Base-by-base conservation (phyloP, 2,888 invertebrate species). In the Pristionchus exspectatus region DNA sequence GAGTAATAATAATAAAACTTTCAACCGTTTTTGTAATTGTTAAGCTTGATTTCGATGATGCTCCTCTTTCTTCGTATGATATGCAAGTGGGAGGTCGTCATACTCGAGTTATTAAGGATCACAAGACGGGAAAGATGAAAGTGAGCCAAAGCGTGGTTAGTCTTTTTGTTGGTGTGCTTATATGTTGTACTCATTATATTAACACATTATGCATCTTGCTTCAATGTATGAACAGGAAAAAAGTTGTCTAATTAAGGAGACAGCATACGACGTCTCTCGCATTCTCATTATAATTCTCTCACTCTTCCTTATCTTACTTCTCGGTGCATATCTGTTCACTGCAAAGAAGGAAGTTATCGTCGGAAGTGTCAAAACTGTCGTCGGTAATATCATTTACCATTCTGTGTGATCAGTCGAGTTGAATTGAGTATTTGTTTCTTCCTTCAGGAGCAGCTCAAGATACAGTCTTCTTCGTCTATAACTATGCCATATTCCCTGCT, bases 401-500 rank as follows among this genome's bases (percentile, higher is more conserved):
- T 84, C 33, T 84, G 24, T 83, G 44, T 21, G 21, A 54, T 38
- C 38, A 50, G 44, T 50, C 27, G 50, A 18, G 27, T 18, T 9
- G 33, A 24, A 18, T 44, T 50, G 12, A 50, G 44, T 50, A 50
- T 3, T 7, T 38, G 5, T 38, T 50, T 50, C 44, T 24, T 27
- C 12, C 30, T 74, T 14, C 85, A 92, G 92, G 90, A 1, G 89
- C 92, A 16, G 86, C 89, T 12, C 54, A 87, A 14, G 93, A 93
- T 84, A 90, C 92, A 16, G 33, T 91, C 63, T 90, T 88, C 56
- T 93, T 93, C 90, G 89, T 94, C 89, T 94, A 93, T 89, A 91
- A 88, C 14, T 94, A 94, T 84, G 93, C 94, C 44, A 91, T 94
- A 54, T 86, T 93, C 14, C 94, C 94, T 0, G 90, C 91, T 12